Conservation (phyloP, 2,797 vertebrate species). For the Danio kyathit region DNA sequence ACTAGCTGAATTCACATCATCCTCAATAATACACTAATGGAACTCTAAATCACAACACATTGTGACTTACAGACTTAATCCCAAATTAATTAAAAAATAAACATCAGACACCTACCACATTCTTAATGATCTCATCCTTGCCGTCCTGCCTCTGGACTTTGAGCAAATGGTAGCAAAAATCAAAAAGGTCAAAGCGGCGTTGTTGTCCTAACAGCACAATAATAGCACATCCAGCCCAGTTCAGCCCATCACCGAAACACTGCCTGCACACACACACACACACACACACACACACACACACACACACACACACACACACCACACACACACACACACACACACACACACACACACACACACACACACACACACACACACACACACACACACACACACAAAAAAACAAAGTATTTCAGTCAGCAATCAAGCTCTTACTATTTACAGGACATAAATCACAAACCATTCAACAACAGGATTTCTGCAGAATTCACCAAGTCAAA, state of each 20-base stretch:
- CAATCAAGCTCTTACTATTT: neutral
- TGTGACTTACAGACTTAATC: too few relatives aligned
- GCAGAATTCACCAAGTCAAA: too few relatives aligned
- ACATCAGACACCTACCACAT: slow-evolving; percentile 84
- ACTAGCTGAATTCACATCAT: too few relatives aligned
- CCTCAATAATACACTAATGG: too few relatives aligned
- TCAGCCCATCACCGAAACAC: slow-evolving; percentile 97
- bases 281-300: too few relatives aligned
- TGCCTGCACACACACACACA: slow-evolving; percentile 80
- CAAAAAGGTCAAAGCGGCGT: slow-evolving; percentile 96
- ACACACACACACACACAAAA: too few relatives aligned
- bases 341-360: slow-evolving; percentile 19
- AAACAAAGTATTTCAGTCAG: neutral
- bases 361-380: too few relatives aligned
- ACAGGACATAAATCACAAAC: neutral
- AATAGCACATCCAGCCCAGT: slow-evolving; percentile 98
- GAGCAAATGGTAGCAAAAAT: slow-evolving; percentile 98
- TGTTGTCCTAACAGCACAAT: slow-evolving; percentile 97
- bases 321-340: slow-evolving; percentile 15
- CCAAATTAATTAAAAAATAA: too few relatives aligned
- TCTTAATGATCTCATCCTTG: slow-evolving; percentile 99
- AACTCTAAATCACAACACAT: too few relatives aligned
- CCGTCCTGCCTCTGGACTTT: slow-evolving; percentile 98
- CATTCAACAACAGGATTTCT: too few relatives aligned
- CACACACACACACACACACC: too few relatives aligned